A percentile compares a stretch with the other conserved stretches of the same genome.
Conservation (phyloP, 2,113 vertebrate genomes). For the Mirza zaza region DNA sequence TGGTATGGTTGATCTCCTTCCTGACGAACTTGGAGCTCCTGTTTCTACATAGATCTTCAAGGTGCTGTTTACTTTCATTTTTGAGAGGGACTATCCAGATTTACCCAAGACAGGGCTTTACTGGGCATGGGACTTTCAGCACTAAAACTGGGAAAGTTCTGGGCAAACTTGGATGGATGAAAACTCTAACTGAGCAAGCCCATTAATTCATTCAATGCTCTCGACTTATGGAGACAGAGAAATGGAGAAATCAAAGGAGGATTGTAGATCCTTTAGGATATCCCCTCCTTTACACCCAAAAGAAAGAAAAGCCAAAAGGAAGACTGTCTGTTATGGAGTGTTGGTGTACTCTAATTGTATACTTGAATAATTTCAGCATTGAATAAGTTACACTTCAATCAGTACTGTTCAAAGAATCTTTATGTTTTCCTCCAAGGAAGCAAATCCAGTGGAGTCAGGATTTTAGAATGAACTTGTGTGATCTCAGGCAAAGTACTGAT, state of each 20-base stretch:
- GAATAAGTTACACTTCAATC: neutral
- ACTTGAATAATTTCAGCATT: neutral
- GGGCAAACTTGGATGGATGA: neutral
- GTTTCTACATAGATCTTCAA: neutral
- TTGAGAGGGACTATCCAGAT: neutral
- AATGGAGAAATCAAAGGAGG: neutral
- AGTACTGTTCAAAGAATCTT: neutral
- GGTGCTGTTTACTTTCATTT: neutral
- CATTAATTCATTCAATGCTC: neutral
- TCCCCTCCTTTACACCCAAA: neutral
- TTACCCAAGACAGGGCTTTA: neutral
- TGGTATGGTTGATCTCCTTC: neutral
- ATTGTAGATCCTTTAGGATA: neutral
- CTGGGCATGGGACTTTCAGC: neutral
- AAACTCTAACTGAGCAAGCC: neutral
- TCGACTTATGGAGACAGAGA: neutral
- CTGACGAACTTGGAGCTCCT: neutral
- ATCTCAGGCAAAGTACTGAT: neutral
- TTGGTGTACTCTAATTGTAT: neutral
- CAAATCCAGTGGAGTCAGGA: neutral
- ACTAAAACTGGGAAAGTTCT: neutral
- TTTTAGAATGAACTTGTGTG: conserved; percentile 40
- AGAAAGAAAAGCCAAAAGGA: neutral
- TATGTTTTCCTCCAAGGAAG: neutral
- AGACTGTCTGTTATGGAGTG: neutral